Conservation (phyloP, 2,113 vertebrate species). For the Crotalus tigris region DNA sequence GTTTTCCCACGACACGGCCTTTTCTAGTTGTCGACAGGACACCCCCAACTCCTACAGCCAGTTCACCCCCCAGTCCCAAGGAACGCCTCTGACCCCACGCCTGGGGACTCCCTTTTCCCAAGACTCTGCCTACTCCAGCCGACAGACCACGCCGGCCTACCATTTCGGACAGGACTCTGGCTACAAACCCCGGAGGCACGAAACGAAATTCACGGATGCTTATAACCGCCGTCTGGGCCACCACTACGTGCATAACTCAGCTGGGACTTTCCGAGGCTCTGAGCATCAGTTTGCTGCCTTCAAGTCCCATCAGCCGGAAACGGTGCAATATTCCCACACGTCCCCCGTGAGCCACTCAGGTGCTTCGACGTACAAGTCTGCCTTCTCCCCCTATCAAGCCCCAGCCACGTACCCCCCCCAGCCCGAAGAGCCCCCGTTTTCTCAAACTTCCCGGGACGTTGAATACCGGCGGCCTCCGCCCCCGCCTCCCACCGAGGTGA, state of each 20-base stretch:
- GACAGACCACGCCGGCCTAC: conserved; percentile 90
- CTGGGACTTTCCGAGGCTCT: conserved; percentile 66
- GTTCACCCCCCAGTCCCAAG: conserved; percentile 86
- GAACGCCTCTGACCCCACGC: conserved; percentile 88
- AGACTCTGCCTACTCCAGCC: conserved; percentile 93
- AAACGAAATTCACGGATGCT: conserved; percentile 92
- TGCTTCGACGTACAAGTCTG: conserved; percentile 78
- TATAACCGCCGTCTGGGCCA: conserved; percentile 92
- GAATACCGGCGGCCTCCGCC: conserved; percentile 81
- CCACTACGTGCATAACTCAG: conserved; percentile 79
- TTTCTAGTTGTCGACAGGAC: conserved; percentile 91
- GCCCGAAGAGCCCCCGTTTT: conserved; percentile 74
- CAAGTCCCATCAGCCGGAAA: conserved; percentile 79
- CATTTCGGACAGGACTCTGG: conserved; percentile 80
- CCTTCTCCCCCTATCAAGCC: conserved; percentile 89
- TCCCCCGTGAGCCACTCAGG: conserved; percentile 74
- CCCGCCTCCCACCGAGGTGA: conserved; percentile 55
- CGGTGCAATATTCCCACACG: conserved; percentile 77
- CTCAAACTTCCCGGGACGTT: conserved; percentile 73
- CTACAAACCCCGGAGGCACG: conserved; percentile 87
- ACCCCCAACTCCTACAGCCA: conserved; percentile 90
- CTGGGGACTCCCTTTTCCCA: conserved; percentile 92
- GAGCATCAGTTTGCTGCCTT: conserved; percentile 76
- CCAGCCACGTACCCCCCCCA: conserved; percentile 80
- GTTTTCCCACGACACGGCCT: conserved; percentile 91